Conservation (phyloP, 2,797 vertebrate species). For the Muscicapa comitata region DNA sequence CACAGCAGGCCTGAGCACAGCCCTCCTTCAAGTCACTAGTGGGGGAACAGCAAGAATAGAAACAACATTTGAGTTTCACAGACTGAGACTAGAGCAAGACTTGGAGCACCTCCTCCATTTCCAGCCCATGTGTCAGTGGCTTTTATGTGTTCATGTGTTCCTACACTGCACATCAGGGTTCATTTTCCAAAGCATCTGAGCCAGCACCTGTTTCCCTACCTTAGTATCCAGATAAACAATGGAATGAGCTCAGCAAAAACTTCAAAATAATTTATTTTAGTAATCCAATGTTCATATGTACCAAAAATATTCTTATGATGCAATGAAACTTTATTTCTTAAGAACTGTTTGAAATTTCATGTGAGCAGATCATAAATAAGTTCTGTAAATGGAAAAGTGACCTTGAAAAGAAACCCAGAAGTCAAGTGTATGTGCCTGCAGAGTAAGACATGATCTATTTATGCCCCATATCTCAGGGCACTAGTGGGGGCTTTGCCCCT, state of each 20-base stretch:
- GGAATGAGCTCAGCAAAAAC: neutral
- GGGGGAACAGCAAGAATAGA: neutral
- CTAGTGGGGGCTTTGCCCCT: neutral
- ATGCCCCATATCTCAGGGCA: neutral
- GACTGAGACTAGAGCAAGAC: neutral
- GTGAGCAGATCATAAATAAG: neutral
- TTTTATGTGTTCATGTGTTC: neutral
- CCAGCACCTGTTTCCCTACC: neutral
- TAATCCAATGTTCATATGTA: neutral
- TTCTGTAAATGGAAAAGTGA: neutral
- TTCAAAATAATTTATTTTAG: neutral
- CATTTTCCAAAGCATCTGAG: neutral
- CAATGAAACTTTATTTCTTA: neutral
- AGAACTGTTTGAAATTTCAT: neutral
- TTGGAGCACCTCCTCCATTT: neutral
- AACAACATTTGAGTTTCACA: neutral
- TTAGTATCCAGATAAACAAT: fast-evolving
- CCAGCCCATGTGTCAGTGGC: neutral
- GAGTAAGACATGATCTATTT: neutral
- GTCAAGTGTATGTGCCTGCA: neutral
- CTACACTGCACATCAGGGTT: neutral
- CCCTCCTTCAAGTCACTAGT: neutral
- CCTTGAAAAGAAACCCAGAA: neutral
- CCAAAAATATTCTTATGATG: neutral
- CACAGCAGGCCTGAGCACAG: neutral